These are phyloP conservation scores for Morus bassanus DNA, from an alignment of 2,797 vertebrate species.

Conservation along the genomic window DNA sequence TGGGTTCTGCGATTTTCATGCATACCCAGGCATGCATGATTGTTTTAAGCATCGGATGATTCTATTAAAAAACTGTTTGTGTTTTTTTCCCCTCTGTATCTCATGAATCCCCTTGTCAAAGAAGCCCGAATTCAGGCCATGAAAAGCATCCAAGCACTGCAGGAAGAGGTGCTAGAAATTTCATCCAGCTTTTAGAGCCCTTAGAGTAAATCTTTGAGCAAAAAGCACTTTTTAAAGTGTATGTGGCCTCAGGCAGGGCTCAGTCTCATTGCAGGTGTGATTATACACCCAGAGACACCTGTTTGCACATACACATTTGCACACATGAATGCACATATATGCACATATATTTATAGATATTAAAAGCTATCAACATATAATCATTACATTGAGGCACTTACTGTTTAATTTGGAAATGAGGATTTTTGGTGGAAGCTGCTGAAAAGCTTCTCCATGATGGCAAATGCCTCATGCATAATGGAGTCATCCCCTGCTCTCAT, in stretches of 20 bases:
- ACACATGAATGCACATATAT: neutral
- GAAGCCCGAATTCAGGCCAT: neutral
- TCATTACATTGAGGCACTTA: neutral
- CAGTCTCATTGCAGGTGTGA: neutral
- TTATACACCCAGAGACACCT: neutral
- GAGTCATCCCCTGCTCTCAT: neutral
- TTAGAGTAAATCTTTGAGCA: neutral
- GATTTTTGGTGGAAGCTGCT: neutral
- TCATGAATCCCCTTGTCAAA: neutral
- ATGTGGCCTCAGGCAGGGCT: neutral
- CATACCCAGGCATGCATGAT: neutral
- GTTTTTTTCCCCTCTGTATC: neutral
- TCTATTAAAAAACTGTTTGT: neutral
- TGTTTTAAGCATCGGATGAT: neutral
- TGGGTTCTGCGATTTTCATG: neutral
- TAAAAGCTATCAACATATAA: neutral
- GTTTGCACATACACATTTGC: neutral
- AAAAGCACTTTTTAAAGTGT: neutral
- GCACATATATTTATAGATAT: neutral
- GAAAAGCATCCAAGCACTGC: neutral
- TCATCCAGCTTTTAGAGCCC: neutral
- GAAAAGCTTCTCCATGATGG: neutral
- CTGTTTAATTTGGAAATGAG: neutral
- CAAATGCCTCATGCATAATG: neutral
- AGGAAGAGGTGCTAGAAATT: neutral